Conservation (phyloP, 2,113 vertebrate genomes). For the Chinchilla lanigera region DNA sequence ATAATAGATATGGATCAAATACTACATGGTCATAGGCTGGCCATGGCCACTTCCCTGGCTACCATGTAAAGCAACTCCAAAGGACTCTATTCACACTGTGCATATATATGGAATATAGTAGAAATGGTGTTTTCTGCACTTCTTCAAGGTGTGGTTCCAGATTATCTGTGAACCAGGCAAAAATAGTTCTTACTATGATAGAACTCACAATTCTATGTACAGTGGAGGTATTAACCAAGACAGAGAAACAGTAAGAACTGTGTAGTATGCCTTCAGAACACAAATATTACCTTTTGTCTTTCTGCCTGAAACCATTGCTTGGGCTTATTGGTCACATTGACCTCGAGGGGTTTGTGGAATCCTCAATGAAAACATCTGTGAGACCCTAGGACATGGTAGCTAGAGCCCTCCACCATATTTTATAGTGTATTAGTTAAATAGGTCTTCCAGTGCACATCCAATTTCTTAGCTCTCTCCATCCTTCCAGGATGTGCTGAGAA, state of each 20-base stretch:
- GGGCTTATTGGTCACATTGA: neutral
- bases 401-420: neutral
- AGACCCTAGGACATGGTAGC: neutral
- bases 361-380: neutral
- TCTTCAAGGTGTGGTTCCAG: neutral
- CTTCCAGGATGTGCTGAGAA: constrained; percentile 4
- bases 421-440: neutral
- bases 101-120: neutral
- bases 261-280: neutral
- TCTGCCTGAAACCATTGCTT: neutral
- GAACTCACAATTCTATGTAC: neutral
- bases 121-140: neutral
- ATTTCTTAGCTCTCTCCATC: neutral
- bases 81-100: neutral
- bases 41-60: neutral
- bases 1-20: neutral
- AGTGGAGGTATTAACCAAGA: neutral
- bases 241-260: neutral
- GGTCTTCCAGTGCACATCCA: neutral
- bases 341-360: neutral
- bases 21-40: neutral
- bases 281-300: neutral
- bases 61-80: neutral
- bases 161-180: neutral
- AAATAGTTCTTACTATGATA: neutral